phyloP scores from a whole-genome alignment of 2,797 vertebrate genomes.

The Phylloscopus collybita region DNA sequence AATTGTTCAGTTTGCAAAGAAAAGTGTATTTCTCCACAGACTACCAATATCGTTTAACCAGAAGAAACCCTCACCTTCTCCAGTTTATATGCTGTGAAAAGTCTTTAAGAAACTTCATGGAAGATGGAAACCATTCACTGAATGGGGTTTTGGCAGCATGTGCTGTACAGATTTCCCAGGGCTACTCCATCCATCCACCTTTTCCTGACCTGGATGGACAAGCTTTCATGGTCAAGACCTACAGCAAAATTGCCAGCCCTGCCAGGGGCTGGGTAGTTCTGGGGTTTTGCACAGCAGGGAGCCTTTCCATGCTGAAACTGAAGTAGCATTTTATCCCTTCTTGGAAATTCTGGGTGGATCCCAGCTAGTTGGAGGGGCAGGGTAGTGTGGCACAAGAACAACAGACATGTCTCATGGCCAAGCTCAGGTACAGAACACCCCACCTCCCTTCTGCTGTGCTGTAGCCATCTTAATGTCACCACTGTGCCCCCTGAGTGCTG shows the following conservation, averaged over 20 bases:
- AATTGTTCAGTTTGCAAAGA: not conserved
- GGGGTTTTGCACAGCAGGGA: not conserved
- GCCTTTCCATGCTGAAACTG: not conserved
- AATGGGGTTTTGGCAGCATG: not conserved
- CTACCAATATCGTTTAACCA: not conserved
- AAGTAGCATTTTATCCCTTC: not conserved
- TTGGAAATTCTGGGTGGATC: not conserved
- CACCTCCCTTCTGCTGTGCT: not conserved
- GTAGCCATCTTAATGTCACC: not conserved
- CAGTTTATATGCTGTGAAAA: not conserved
- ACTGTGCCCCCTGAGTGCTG: not conserved
- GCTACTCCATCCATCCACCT: not conserved
- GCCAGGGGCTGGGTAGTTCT: not conserved
- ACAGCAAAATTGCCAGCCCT: not conserved
- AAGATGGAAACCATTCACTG: not conserved
- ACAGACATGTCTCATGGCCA: rapidly evolving
- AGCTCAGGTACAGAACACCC: not conserved
- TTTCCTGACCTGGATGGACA: not conserved
- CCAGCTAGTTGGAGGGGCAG: not conserved
- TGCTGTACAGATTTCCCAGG: not conserved
- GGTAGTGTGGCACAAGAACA: not conserved
- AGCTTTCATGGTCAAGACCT: not conserved
- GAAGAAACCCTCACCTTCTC: not conserved
- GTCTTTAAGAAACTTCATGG: not conserved
- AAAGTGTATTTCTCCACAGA: not conserved